Evolutionary conservation across 2,888 invertebrate genomes (phyloP), one percentile per base, ranked within the genome.

Genomic region (Venusia cambrica): DNA sequence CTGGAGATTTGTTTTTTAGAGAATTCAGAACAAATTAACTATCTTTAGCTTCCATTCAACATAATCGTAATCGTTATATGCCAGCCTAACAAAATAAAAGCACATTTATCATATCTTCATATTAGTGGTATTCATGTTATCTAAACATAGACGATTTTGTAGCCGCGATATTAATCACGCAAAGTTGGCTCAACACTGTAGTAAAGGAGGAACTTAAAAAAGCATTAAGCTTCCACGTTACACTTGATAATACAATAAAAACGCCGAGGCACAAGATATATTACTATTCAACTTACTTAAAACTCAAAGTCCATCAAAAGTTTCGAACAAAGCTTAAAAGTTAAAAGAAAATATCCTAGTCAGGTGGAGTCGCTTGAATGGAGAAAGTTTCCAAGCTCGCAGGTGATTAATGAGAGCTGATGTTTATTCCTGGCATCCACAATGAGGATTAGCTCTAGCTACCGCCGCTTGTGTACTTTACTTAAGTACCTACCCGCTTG

Each of bases 241-340:
- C 64, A 62, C 66, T 61, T 64, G 62, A 61, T 73, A 70, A 68
- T 62, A 62, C 63, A 67, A 64, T 65, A 68, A 71, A 65, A 64
- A 50, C 55, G 66, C 62, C 42, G 48, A 59, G 55, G 64, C 70
- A 52, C 70, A 77, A 83, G 83, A 84, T 81, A 74, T 80, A 84
- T 81, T 80, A 81, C 81, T 79, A 84, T 84, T 83, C 78, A 81
- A 84, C 73, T 77, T 73, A 80, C 79, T 84, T 81, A 81, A 83
- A 84, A 83, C 80, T 81, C 75, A 61, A 73, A 84, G 81, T 83
- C 83, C 79, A 84, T 84, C 84, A 83, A 78, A 81, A 81, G 73
- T 84, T 81, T 67, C 62, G 73, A 80, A 78, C 73, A 75, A 78
- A 79, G 83, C 84, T 87, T 84, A 84, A 80, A 85, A 85, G 85